A percentile compares a stretch with the other conserved stretches of the same genome.
Evolutionary conservation across 2,797 vertebrate genomes (phyloP).

Genomic region (Nannoperca australis): DNA sequence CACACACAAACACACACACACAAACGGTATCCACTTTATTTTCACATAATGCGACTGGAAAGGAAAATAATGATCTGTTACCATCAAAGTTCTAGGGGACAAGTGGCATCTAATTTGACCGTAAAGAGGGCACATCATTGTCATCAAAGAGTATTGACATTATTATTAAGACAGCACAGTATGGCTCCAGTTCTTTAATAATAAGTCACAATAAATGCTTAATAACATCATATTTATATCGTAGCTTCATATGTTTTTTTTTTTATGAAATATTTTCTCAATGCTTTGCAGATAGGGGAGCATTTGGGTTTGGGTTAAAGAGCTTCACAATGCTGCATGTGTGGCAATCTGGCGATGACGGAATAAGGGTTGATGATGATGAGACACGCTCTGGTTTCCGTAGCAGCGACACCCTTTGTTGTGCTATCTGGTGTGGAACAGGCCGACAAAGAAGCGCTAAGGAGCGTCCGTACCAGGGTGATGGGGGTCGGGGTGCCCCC

Average conservation of each 20-base stretch:
- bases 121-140: constrained; percentile 16
- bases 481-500: constrained; percentile 75
- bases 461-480: constrained; percentile 85
- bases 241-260: background rate
- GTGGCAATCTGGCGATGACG: constrained; percentile 20
- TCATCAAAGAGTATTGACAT: constrained; percentile 30
- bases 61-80: constrained; percentile 57
- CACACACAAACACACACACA: constrained; percentile 10
- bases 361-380: constrained; percentile 58
- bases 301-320: background rate
- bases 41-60: constrained; percentile 45
- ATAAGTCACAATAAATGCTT: background rate
- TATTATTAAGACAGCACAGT: constrained; percentile 1
- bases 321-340: constrained; percentile 2
- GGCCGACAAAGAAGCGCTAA: constrained; percentile 90
- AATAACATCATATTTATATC: constrained; percentile 1
- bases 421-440: constrained; percentile 82
- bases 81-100: constrained; percentile 47
- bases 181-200: background rate
- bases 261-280: background rate
- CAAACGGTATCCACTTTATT: constrained; percentile 18
- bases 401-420: constrained; percentile 83
- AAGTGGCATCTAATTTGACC: constrained; percentile 43
- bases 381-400: constrained; percentile 73
- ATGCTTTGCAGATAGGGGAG: background rate